phyloP scores from a whole-genome alignment of 23 tunicate species.

The Ciona savignyi region DNA sequence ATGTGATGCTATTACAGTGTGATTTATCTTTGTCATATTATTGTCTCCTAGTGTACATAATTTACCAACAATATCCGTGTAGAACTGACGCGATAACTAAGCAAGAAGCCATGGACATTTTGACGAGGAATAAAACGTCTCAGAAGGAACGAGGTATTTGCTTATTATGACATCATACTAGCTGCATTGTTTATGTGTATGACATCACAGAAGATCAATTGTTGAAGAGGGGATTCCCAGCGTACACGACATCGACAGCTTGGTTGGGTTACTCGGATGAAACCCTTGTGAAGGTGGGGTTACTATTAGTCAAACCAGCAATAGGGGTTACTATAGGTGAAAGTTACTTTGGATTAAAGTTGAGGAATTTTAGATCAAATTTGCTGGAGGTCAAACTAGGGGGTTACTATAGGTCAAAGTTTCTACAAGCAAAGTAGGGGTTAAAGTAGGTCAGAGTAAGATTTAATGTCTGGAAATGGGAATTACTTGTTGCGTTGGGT shows the following conservation, averaged over 20 bases:
- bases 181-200: not conserved
- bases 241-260: constrained; percentile 89
- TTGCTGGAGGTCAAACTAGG: not conserved
- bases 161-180: not conserved
- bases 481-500: too few relatives aligned
- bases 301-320: too few relatives aligned
- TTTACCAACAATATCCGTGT: not conserved
- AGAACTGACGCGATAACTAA: constrained; percentile 78
- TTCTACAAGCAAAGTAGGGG: too few relatives aligned
- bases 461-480: too few relatives aligned
- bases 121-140: constrained; percentile 45
- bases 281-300: constrained; percentile 51
- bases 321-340: too few relatives aligned
- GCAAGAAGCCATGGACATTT: constrained; percentile 65
- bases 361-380: too few relatives aligned
- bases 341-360: too few relatives aligned
- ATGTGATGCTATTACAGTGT: too few relatives aligned
- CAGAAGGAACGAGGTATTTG: constrained; percentile 60
- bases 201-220: constrained; percentile 21
- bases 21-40: too few relatives aligned
- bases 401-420: not conserved
- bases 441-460: too few relatives aligned
- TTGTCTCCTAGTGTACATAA: not conserved
- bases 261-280: constrained; percentile 92
- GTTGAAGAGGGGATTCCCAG: constrained; percentile 71